A percentile compares a stretch with the other conserved stretches of the same genome.
phyloP scores from a whole-genome alignment of 2,888 invertebrate species.

The Thysanoteuthis rhombus region DNA sequence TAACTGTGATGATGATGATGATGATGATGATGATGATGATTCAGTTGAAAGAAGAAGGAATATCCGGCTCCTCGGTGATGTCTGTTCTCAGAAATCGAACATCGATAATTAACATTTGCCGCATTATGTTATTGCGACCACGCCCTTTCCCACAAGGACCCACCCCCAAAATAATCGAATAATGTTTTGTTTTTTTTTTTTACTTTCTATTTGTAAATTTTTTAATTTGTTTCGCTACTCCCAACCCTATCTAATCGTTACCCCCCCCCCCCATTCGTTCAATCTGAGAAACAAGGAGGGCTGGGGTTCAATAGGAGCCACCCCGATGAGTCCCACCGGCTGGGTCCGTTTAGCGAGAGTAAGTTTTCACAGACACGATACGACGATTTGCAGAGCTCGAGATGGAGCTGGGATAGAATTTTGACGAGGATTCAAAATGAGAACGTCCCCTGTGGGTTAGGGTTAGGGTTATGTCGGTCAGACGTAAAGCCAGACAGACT shows the following conservation, averaged over 20 bases:
- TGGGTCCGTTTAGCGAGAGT: neutral
- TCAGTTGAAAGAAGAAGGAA: too few relatives aligned
- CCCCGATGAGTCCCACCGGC: neutral
- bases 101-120: neutral
- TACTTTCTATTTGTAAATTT: too few relatives aligned
- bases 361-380: neutral
- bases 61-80: neutral
- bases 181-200: neutral
- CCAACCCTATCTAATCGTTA: too few relatives aligned
- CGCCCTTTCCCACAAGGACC: too few relatives aligned
- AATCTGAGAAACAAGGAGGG: too few relatives aligned
- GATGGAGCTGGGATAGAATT: neutral
- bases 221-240: neutral
- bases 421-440: neutral
- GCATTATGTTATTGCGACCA: neutral
- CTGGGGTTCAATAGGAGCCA: neutral
- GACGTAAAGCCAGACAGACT: neutral
- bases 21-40: too few relatives aligned
- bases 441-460: too few relatives aligned
- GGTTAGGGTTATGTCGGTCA: too few relatives aligned
- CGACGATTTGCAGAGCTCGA: neutral
- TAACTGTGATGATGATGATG: too few relatives aligned
- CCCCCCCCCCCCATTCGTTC: too few relatives aligned
- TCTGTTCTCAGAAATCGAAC: neutral
- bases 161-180: neutral